phyloP scores from a whole-genome alignment of 2,888 invertebrate species.

The Ctenicera cuprea region DNA sequence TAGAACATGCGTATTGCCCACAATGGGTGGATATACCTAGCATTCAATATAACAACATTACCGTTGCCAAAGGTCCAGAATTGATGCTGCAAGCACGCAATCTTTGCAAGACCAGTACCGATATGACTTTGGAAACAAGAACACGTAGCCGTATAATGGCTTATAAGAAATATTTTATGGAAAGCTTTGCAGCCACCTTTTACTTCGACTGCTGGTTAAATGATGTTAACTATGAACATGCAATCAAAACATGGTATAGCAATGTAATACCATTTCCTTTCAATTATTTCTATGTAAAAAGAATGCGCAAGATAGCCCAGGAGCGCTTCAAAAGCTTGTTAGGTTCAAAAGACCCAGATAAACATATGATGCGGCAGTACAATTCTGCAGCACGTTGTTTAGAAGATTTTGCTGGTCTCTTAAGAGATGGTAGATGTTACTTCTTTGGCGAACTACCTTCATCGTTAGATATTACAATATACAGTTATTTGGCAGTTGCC shows the following conservation, averaged over 20 bases:
- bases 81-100: background rate
- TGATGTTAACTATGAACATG: constrained; percentile 30
- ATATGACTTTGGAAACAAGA: constrained; percentile 3
- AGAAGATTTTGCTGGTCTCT: constrained; percentile 79
- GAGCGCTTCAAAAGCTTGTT: background rate
- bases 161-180: constrained; percentile 31
- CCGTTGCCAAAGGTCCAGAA: background rate
- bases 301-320: background rate
- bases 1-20: background rate
- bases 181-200: background rate
- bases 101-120: background rate
- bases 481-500: constrained; percentile 88
- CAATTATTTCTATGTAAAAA: constrained; percentile 11
- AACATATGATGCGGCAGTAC: background rate
- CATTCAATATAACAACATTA: background rate
- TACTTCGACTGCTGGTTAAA: constrained; percentile 29
- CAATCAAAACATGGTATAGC: constrained; percentile 32
- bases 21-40: constrained; percentile 12
- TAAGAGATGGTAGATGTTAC: constrained; percentile 86
- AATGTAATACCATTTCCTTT: constrained; percentile 31
- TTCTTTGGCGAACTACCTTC: constrained; percentile 86
- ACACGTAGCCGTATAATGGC: background rate
- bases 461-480: constrained; percentile 89
- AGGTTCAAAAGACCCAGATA: constrained; percentile 7
- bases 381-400: constrained; percentile 84